Evolutionary conservation across 2,113 vertebrate genomes (phyloP), one percentile per base, ranked within the genome.

Genomic region (Oncorhynchus clarkii): DNA sequence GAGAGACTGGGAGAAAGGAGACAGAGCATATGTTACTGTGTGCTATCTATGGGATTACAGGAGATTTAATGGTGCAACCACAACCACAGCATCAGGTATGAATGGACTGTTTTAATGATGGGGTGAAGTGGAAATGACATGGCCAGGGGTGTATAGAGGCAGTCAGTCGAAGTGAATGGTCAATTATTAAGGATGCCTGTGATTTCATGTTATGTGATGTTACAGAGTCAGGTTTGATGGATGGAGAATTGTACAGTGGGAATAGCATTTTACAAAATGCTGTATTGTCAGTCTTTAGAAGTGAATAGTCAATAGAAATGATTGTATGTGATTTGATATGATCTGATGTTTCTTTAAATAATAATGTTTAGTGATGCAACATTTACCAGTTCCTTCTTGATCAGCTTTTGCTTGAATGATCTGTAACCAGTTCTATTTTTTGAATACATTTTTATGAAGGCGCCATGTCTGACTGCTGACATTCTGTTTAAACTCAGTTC

Each of bases 81-180:
- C 34, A 31, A 3, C 39, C 9, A 45, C 39, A 45, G 74, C 82
- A 82, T 60, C 83, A 90, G 89, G 90, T 91, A 89, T 22, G 59
- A 62, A 87, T 29, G 71, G 69, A 70, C 39, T 45, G 39, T 45
- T 45, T 45, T 45, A 45, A 45, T 45, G 39, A 45, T 45, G 9
- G 2, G 39, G 39, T 11, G 39, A 45, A 45, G 39, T 54, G 75
- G 60, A 59, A 60, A 75, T 1, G 73, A 34, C 18, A 9, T 54
- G 3, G 51, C 1, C 5, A 16, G 14, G 51, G 14, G 16, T 54
- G 3, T 45, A 45, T 45, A 45, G 39, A 11, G 39, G 39, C 39
- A 45, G 2, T 45, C 39, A 45, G 39, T 45, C 39, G 9, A 45
- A 45, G 51, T 13, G 51, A 54, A 54, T 18, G 13, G 51, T 54